phyloP scores from a whole-genome alignment of 2,797 vertebrate genomes.

The Podarcis lilfordi region DNA sequence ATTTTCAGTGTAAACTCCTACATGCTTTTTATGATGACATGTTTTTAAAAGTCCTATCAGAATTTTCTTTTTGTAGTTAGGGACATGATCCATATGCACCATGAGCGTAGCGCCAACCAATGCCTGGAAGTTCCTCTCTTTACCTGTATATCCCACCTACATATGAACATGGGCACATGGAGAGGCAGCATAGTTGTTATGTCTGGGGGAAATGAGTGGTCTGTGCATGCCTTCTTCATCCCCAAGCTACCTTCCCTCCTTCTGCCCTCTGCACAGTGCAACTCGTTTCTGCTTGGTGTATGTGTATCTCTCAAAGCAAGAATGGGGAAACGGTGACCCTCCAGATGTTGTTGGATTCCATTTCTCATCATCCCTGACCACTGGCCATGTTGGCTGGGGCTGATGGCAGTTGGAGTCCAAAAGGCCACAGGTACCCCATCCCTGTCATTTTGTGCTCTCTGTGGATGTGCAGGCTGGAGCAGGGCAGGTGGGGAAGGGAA shows the following conservation, averaged over 20 bases:
- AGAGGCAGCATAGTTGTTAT: background rate
- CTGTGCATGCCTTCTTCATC: background rate
- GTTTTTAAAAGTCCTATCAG: background rate
- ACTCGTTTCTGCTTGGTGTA: background rate
- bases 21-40: background rate
- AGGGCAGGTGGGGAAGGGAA: background rate
- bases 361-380: too few relatives aligned
- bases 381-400: too few relatives aligned
- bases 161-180: background rate
- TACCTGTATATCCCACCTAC: background rate
- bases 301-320: background rate
- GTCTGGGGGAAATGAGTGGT: background rate
- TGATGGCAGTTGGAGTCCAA: too few relatives aligned
- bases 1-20: conserved; percentile 22
- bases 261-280: background rate
- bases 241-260: too few relatives aligned
- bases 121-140: background rate
- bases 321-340: too few relatives aligned
- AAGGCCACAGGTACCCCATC: too few relatives aligned
- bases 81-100: background rate
- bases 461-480: background rate
- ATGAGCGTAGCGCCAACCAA: background rate
- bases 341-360: too few relatives aligned
- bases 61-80: background rate
- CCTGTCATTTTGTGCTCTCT: too few relatives aligned